Evolutionary conservation across 2,888 invertebrate genomes (phyloP), one percentile per base, ranked within the genome.

Genomic region (Netelia inedita): DNA sequence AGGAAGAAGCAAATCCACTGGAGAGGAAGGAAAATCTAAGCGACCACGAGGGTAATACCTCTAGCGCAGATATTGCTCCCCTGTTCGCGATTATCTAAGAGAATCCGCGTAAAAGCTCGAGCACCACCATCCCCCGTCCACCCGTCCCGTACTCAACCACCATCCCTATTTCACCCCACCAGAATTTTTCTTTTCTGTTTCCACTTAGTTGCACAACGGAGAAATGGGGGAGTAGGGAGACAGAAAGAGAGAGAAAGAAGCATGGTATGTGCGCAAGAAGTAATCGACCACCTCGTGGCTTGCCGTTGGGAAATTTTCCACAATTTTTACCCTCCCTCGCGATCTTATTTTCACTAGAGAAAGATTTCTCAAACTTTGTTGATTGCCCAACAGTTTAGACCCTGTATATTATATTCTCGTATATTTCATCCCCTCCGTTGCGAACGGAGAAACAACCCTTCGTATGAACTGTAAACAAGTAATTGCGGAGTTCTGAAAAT

Each of bases 71-170:
- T 85, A 85, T 85, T 85, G 85, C 82, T 85, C 85, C 85, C 85
- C 35, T 19, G 85, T 72, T 82, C 79, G 59, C 75, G 85, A 85
- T 85, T 85, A 85, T 85, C 85, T 79, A 50, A 66, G 79, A 72
- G 79, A 82, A 79, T 82, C 75, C 72, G 19, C 65, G 72, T 73
- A 73, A 79, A 73, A 66, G 19, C 59, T 76, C 46, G 28, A 28
- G 28, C 28, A 28, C 28, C 28, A 2, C 28, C 3, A 5, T 0
- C 5, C 5, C 28, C 28, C 5, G 5, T 5, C 28, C 2, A n/a
- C n/a, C n/a, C n/a, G n/a, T n/a, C n/a, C 5, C 28, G 5, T 57
- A 14, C 53, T 63, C 28, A 11, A 8, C 19, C 19, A 19, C 41
- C 5, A 43, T 50, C 14, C 46, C 2, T 53, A 28, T 74, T 79